These are phyloP conservation scores for Zoanthus gigantus DNA, from an alignment of 92 coral and sea anemone genomes.

Conservation along the genomic window DNA sequence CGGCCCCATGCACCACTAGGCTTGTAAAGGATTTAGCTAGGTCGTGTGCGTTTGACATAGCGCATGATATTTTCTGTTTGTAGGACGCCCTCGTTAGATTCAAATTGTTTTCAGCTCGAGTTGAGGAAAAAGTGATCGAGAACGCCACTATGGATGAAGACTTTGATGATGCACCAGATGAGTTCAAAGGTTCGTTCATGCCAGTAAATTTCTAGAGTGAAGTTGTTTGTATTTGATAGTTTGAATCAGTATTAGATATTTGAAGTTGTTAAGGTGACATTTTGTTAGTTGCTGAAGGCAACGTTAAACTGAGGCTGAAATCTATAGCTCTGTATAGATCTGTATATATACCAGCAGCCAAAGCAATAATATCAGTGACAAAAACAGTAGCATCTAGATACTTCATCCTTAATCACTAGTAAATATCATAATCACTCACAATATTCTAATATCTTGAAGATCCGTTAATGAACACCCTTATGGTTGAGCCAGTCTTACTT, in stretches of 20 bases:
- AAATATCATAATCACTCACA: not conserved
- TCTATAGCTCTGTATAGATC: not conserved
- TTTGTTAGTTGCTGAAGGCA: not conserved
- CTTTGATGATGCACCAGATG: constrained; percentile 96
- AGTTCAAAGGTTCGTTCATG: constrained; percentile 81
- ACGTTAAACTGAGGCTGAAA: not conserved
- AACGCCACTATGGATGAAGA: constrained; percentile 88
- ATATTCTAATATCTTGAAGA: constrained; percentile 55
- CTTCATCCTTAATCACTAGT: not conserved
- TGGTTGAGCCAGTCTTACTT: constrained; percentile 94
- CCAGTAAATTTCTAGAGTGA: not conserved
- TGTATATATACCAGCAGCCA: not conserved
- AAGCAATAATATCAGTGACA: not conserved
- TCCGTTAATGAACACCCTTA: constrained; percentile 95
- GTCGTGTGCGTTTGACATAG: not conserved
- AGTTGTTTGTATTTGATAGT: not conserved
- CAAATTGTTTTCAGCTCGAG: constrained; percentile 79
- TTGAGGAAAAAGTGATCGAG: constrained; percentile 81
- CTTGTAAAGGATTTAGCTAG: too few relatives aligned
- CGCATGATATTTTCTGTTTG: not conserved
- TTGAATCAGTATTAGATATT: not conserved
- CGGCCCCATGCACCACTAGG: too few relatives aligned
- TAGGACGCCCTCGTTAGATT: constrained; percentile 80
- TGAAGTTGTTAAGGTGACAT: not conserved
- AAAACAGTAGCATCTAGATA: not conserved